Percentiles rank a stretch among this genome's conserved stretches.
Evolutionary conservation across 2,113 vertebrate genomes (phyloP).

Genomic region (Cairina moschata): DNA sequence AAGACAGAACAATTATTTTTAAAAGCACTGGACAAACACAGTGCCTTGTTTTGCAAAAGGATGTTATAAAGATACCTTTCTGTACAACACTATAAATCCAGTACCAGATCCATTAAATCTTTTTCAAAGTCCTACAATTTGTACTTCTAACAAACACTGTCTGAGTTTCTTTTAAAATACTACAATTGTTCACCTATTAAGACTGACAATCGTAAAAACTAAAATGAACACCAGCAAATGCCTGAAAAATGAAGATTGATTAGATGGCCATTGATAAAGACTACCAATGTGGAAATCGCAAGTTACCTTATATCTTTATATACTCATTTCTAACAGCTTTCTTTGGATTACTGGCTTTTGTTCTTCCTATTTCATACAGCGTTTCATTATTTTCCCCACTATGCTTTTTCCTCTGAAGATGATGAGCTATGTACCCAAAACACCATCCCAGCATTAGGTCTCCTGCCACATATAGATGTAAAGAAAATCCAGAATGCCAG

Average conservation of each 20-base stretch:
- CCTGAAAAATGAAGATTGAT: not conserved
- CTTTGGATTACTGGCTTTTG: not conserved
- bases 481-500: slow-evolving; percentile 56
- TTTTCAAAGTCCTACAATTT: not conserved
- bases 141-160: not conserved
- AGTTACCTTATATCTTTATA: not conserved
- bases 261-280: not conserved
- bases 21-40: not conserved
- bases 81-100: not conserved
- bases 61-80: not conserved
- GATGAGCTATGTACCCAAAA: not conserved
- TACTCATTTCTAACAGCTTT: not conserved
- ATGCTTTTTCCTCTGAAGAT: slow-evolving; percentile 31
- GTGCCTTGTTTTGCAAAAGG: not conserved
- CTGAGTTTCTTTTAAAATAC: not conserved
- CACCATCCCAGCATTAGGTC: not conserved
- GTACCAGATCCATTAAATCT: not conserved
- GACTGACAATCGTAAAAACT: not conserved
- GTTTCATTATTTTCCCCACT: not conserved
- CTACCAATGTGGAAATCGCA: not conserved
- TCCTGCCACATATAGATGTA: not conserved
- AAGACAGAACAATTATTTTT: not conserved
- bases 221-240: not conserved
- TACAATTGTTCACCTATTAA: not conserved
- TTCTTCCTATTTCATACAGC: not conserved